phyloP scores from a whole-genome alignment of 2,113 vertebrate genomes.

The Eurystomus gularis region DNA sequence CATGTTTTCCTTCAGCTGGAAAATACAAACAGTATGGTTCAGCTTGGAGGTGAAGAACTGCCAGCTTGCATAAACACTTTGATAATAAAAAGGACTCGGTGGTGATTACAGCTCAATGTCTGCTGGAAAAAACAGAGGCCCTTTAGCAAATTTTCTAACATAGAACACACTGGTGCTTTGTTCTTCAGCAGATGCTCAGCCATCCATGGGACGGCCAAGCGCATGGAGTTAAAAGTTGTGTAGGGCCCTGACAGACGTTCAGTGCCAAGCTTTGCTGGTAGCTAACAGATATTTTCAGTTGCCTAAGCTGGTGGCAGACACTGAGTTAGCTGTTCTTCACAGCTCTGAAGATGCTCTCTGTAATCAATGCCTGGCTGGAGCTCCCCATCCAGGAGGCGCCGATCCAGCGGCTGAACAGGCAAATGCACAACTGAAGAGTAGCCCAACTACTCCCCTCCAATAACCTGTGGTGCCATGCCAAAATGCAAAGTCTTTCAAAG shows the following conservation, averaged over 20 bases:
- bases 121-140: not conserved
- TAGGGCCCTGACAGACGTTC: not conserved
- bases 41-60: slow-evolving; percentile 72
- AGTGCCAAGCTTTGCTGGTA: not conserved
- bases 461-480: not conserved
- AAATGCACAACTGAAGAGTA: not conserved
- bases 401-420: not conserved
- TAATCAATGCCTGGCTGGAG: not conserved
- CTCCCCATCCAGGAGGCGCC: not conserved
- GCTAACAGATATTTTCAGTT: slow-evolving; percentile 9
- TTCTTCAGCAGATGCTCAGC: not conserved
- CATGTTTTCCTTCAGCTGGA: slow-evolving; percentile 72
- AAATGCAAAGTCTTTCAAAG: not conserved
- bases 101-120: slow-evolving; percentile 62
- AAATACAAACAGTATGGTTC: slow-evolving; percentile 73
- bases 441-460: not conserved
- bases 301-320: not conserved
- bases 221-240: not conserved
- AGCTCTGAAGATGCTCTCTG: not conserved
- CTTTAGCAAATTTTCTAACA: not conserved
- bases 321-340: not conserved
- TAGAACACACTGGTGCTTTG: slow-evolving; percentile 13
- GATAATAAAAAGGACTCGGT: slow-evolving; percentile 67
- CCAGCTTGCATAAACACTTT: slow-evolving; percentile 74
- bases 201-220: not conserved